Conservation (phyloP, 2,888 invertebrate genomes). For the Girardia tigrina region DNA sequence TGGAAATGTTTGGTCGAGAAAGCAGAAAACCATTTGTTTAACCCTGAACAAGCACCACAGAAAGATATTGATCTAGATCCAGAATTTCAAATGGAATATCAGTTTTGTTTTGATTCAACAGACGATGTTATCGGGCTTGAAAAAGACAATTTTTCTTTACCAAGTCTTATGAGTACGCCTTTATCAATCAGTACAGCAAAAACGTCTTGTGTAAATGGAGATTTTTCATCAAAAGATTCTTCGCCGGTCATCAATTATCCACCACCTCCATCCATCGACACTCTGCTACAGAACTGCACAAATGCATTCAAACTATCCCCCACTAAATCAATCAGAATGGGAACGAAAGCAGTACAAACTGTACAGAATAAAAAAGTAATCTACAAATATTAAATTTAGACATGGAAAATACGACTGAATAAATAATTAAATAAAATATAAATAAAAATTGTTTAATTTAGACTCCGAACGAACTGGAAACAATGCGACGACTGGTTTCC, state of each 20-base stretch:
- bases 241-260: neutral
- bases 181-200: neutral
- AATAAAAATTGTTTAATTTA: too few species aligned
- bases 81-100: constrained; percentile 6
- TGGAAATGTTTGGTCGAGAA: neutral
- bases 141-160: constrained; percentile 4
- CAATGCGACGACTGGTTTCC: neutral
- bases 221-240: neutral
- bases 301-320: neutral
- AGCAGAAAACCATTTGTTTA: neutral
- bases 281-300: neutral
- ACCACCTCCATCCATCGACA: neutral
- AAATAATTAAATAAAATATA: too few species aligned
- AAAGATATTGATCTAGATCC: neutral
- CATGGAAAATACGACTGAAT: too few species aligned
- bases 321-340: constrained; percentile 10
- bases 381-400: too few species aligned
- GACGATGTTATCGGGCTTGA: neutral
- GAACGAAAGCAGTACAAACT: neutral
- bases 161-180: neutral
- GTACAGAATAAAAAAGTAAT: constrained; percentile 1
- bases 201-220: neutral
- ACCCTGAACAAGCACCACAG: constrained; percentile 5
- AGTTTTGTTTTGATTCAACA: constrained; percentile 17
- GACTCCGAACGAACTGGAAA: neutral